Base-by-base conservation (phyloP, 2,113 vertebrate genomes). In the Balaeniceps rex region DNA sequence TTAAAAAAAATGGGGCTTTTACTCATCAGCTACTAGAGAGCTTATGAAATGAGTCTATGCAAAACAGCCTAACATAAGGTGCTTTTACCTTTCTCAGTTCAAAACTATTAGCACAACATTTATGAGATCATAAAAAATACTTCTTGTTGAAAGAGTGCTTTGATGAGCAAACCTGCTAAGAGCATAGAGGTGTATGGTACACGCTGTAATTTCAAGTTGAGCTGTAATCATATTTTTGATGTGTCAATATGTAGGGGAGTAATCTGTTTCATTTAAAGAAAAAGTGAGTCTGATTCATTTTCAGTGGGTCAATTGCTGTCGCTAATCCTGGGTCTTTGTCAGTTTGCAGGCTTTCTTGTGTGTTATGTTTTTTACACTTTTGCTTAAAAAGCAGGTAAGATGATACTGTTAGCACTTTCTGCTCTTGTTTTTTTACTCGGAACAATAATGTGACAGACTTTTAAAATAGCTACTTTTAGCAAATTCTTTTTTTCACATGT, bases 331-430 rank as follows among this genome's bases (percentile, higher is more conserved):
- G 83, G 46, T n/a, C 65, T 75, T 81, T 91, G 66, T 85, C 78
- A 91, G 46, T 7, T 91, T 63, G 8, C 29, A 87, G 49, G 36
- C 81, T 90, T 91, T 89, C 49, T 94, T 95, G 21, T 52, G 44
- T 83, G 44, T 69, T 91, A 40, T 84, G n/a, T 26, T 77, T 96
- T 90, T 87, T 65, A 70, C 40, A 74, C 44, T 91, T 94, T 86
- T 94, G 58, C 51, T 82, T 96, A 83, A 93, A 95, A 95, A 55
- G 40, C 63, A 95, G 89, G 91, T 95, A 95, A 91, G 23, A 54
- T 58, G 84, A 95, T 88, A 80, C 40, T 74, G 89, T 65, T 92
- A 93, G 70, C 33, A 36, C 40, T 94, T 93, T 86, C 51, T 69
- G 40, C 54, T 89, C 36, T 44, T 83, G n/a, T 9, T 40, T 63